Percentiles rank a stretch among this genome's conserved stretches.
Evolutionary conservation across 2,113 vertebrate species (phyloP).

Genomic region (Hippoglossus stenolepis): DNA sequence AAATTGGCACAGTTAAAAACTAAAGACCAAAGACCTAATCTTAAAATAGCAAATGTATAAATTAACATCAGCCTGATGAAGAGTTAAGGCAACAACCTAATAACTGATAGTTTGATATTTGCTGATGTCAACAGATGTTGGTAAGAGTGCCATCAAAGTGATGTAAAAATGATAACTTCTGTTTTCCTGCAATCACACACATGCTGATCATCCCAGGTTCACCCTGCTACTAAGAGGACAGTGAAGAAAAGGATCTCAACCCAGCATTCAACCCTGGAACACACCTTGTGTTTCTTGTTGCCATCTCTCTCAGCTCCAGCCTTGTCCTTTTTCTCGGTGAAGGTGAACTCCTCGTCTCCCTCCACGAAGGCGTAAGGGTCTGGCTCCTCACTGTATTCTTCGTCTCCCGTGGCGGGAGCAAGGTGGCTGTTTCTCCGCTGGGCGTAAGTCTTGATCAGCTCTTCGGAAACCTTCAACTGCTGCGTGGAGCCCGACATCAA

Average conservation of each 20-base stretch:
- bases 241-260: no score
- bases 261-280: slow-evolving; percentile 7
- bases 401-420: slow-evolving; percentile 83
- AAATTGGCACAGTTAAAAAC: no score
- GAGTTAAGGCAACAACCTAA: no score
- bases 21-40: no score
- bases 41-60: no score
- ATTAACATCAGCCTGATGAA: no score
- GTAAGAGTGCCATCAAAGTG: no score
- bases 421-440: slow-evolving; percentile 94
- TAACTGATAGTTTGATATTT: no score
- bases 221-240: background rate
- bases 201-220: background rate
- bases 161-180: no score
- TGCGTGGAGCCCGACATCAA: slow-evolving; percentile 91
- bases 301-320: slow-evolving; percentile 88
- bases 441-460: slow-evolving; percentile 90
- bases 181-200: background rate
- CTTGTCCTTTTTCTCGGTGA: slow-evolving; percentile 94
- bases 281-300: slow-evolving; percentile 93
- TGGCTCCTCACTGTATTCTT: slow-evolving; percentile 87
- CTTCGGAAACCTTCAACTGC: slow-evolving; percentile 94
- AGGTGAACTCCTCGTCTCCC: slow-evolving; percentile 94
- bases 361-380: slow-evolving; percentile 97
- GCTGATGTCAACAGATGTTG: no score